Evolutionary conservation across 2,113 vertebrate species (phyloP).

Genomic region (Macaca fascicularis): DNA sequence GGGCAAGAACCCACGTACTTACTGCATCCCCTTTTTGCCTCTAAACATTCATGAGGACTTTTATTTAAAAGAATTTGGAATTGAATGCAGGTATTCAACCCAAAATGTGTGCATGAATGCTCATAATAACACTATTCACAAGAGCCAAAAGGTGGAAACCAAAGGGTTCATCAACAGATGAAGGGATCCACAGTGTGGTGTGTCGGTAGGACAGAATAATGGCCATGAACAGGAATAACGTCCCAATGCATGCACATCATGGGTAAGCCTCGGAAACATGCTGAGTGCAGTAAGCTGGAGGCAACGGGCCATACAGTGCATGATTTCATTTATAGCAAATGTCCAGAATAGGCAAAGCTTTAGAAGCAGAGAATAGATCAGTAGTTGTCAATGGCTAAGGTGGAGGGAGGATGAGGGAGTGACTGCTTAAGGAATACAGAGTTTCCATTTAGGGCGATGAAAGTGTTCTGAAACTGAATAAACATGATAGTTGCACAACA

Average conservation of each 20-base stretch:
- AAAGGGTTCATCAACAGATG: neutral
- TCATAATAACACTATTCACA: neutral
- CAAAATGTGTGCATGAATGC: neutral
- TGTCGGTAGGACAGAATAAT: too few species aligned
- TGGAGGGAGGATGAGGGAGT: neutral
- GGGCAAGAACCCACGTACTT: neutral
- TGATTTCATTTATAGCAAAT: neutral
- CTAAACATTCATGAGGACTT: too few species aligned
- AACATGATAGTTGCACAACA: accelerated
- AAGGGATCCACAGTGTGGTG: neutral
- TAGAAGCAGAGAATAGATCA: neutral
- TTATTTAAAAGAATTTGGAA: neutral
- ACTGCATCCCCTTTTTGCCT: neutral
- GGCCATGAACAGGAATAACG: neutral
- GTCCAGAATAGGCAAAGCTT: neutral
- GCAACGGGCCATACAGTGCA: accelerated
- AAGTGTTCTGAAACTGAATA: neutral
- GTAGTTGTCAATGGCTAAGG: neutral
- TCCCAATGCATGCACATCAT: accelerated
- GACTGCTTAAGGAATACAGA: accelerated
- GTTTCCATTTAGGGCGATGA: accelerated
- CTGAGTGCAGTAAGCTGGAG: neutral
- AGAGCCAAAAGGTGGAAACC: neutral
- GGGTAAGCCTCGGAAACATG: neutral
- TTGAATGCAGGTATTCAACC: neutral